Percentiles rank a stretch among this genome's conserved stretches.
These are phyloP conservation scores for Aselliscus stoliczkanus DNA, from an alignment of 2,797 vertebrate genomes.

Conservation along the genomic window DNA sequence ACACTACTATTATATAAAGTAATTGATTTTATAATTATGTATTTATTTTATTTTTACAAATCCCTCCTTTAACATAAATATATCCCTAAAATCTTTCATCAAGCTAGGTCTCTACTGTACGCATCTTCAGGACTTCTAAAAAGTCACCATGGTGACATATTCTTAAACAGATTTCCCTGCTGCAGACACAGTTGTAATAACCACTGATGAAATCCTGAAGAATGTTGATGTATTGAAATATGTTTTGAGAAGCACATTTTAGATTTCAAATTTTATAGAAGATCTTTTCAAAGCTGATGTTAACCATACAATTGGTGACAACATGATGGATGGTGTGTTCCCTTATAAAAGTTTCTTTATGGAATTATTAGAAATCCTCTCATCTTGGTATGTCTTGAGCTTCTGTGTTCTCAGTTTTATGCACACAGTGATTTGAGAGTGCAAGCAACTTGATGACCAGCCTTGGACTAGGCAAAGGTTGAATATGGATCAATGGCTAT, in stretches of 20 bases:
- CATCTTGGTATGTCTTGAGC: neutral
- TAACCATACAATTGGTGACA: conserved; percentile 43
- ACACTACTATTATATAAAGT: neutral
- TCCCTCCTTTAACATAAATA: neutral
- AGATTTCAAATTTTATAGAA: conserved; percentile 53
- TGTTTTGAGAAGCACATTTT: conserved; percentile 57
- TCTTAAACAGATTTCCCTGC: conserved; percentile 19
- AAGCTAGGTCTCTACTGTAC: accelerated
- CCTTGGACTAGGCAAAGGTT: neutral
- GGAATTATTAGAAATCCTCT: conserved; percentile 1
- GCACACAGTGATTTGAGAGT: neutral
- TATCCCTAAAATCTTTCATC: neutral
- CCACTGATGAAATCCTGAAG: conserved; percentile 60
- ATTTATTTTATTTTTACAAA: neutral
- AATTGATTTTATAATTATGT: neutral
- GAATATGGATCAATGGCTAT: neutral
- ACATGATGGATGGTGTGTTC: conserved; percentile 33
- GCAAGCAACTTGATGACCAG: neutral
- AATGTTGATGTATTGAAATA: conserved; percentile 70
- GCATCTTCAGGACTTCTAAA: neutral
- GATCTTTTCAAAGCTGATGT: conserved; percentile 52
- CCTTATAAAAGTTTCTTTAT: conserved; percentile 6
- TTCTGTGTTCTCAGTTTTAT: neutral
- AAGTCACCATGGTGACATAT: neutral
- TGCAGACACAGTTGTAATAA: conserved; percentile 39